Percentiles rank a stretch among this genome's conserved stretches.
phyloP scores from a whole-genome alignment of 2,797 vertebrate species.

The Tinamus major region DNA sequence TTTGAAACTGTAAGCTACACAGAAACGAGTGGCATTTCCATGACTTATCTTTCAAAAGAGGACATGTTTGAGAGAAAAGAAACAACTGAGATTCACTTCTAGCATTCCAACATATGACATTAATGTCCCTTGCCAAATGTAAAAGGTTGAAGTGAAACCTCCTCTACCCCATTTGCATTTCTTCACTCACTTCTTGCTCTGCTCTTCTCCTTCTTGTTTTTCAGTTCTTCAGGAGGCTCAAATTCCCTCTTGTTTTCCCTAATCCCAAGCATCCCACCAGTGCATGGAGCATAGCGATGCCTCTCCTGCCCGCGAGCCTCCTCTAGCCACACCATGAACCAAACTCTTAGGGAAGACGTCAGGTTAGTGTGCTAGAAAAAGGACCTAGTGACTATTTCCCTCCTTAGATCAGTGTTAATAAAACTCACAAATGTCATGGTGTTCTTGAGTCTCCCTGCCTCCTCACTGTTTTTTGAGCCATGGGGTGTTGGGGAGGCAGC shows the following conservation, averaged over 20 bases:
- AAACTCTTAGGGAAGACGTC: neutral
- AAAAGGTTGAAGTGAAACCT: constrained; percentile 17
- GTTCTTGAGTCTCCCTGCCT: neutral
- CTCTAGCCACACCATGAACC: neutral
- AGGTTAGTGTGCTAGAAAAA: neutral
- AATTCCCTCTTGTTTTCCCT: neutral
- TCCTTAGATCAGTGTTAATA: neutral
- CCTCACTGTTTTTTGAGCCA: neutral
- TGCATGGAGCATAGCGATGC: neutral
- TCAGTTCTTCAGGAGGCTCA: neutral
- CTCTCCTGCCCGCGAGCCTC: neutral
- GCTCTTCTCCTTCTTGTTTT: neutral
- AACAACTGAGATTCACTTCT: neutral
- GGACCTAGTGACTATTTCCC: neutral
- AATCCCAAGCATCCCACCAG: neutral
- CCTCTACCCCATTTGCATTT: neutral
- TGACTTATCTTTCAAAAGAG: neutral
- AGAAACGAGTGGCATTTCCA: neutral
- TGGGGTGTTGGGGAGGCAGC: neutral
- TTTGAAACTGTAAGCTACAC: neutral
- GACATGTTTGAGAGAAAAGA: neutral
- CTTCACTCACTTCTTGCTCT: neutral
- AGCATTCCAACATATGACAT: neutral
- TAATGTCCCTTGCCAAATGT: neutral
- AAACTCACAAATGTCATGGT: neutral